Evolutionary conservation across 2,888 invertebrate species (phyloP), one percentile per base, ranked within the genome.

Genomic region (Ryuthela nishihirai): DNA sequence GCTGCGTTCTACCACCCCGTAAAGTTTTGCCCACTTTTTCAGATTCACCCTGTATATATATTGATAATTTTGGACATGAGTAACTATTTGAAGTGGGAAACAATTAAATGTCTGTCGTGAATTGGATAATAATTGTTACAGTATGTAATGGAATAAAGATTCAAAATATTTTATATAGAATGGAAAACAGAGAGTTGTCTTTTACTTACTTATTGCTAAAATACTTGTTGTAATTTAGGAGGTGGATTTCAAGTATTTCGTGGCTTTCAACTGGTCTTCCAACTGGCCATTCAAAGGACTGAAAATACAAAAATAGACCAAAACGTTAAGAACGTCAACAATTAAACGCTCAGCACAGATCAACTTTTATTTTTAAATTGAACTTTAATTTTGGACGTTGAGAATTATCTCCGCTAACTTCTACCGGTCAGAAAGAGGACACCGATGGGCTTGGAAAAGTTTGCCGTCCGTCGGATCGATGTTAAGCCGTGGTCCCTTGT

Each of bases 231-330:
- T 78, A 78, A 54, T 77, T 75, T 54, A 77, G 77, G 26, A 81
- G 72, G 67, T 82, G 82, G 47, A 84, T 72, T 73, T 80, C 73
- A 68, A 82, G 74, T 36, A 78, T 75, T 71, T 85, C 85, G 56
- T 82, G 80, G 48, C 79, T 79, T 64, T 81, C 82, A 44, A 84
- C 77, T 2, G 82, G 78, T 54, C 83, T 76, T 5, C 82, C 83
- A 64, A 85, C 78, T 1, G 84, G 84, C 85, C 85, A 85, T 68
- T 83, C 82, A 72, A 83, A 83, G 43, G 76, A 76, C 82, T 83
- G 52, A 10, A 20, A 29, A 10, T 12, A 5, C 20, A 43, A 43
- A 24, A 1, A 39, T 17, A 47, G 39, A n/a, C 32, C n/a, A 20
- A 17, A 43, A 17, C 1, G 34, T 32, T 4, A 39, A 39, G 10